phyloP scores from a whole-genome alignment of 2,113 vertebrate genomes.

The Toxostoma redivivum region DNA sequence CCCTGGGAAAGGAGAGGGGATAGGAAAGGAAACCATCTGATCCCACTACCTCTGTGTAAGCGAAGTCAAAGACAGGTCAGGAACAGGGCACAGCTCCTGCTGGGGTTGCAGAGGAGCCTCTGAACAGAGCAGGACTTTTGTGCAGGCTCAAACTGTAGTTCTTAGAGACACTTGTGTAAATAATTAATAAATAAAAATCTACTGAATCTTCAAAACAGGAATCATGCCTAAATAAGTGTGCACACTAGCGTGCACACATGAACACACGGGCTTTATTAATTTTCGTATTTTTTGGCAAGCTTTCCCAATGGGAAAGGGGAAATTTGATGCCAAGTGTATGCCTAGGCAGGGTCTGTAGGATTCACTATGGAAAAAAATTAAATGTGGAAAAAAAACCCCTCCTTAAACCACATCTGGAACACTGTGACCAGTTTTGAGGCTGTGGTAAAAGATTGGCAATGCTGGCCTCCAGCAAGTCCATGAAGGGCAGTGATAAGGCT shows the following conservation, averaged over 20 bases:
- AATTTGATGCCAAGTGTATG: background rate
- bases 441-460: background rate
- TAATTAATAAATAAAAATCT: background rate
- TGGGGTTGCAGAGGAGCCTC: background rate
- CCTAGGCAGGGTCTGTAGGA: background rate
- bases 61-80: background rate
- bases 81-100: background rate
- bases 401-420: background rate
- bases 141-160: background rate
- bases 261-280: background rate
- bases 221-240: background rate
- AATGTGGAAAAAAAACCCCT: background rate
- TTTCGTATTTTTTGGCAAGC: background rate
- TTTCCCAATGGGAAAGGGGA: background rate
- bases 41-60: background rate
- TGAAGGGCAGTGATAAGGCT: background rate
- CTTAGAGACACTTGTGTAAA: background rate
- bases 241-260: background rate
- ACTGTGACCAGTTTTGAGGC: background rate
- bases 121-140: background rate
- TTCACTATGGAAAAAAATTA: background rate
- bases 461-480: background rate
- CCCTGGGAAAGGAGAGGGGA: background rate
- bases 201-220: background rate
- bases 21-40: background rate